Percentiles rank a stretch among this genome's conserved stretches.
phyloP scores from a whole-genome alignment of 2,113 vertebrate species.

The Apistogramma diplotaenia region DNA sequence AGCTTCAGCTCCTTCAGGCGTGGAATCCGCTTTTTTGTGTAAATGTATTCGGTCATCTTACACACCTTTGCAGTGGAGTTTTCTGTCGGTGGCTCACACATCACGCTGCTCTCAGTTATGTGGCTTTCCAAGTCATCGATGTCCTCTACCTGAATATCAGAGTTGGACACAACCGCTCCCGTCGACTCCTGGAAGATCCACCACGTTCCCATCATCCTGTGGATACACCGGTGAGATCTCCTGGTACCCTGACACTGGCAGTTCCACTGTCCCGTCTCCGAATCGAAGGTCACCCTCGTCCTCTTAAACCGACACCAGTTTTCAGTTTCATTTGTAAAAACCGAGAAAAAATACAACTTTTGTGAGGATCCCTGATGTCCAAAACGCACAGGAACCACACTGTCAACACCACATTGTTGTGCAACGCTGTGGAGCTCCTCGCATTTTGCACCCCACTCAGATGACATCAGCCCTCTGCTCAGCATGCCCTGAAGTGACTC shows the following conservation, averaged over 20 bases:
- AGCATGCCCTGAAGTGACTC: neutral
- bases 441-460: neutral
- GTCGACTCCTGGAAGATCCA: conserved; percentile 4
- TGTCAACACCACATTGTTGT: neutral
- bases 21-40: neutral
- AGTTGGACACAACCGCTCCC: neutral
- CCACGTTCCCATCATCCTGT: neutral
- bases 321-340: conserved; percentile 7
- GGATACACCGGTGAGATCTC: neutral
- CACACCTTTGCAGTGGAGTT: neutral
- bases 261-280: neutral
- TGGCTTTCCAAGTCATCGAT: neutral
- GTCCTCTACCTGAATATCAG: neutral
- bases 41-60: neutral
- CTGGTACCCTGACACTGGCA: neutral
- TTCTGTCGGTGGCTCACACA: neutral
- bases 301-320: conserved; percentile 13
- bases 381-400: neutral
- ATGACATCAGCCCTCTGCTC: neutral
- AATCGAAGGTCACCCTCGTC: neutral
- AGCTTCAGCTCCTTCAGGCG: neutral
- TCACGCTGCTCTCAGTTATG: neutral
- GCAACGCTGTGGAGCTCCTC: neutral
- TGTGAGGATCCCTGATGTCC: fast-evolving
- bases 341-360: neutral